Evolutionary conservation across 2,888 invertebrate species (phyloP).

Genomic region (Rhimphoctona megacephalus): DNA sequence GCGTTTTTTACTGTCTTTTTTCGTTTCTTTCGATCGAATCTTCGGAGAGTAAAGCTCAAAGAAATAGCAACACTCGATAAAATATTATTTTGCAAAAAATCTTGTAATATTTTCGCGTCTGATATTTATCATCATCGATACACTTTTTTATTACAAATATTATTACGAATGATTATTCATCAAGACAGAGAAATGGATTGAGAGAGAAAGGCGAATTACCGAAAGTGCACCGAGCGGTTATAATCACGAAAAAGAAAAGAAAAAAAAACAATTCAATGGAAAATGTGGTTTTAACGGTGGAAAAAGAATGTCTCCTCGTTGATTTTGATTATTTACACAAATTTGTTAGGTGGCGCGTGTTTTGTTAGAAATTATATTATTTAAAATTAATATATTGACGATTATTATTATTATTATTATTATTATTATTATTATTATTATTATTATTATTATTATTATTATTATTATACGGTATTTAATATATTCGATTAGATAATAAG

Average conservation of each 20-base stretch:
- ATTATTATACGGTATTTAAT: constrained; percentile 84
- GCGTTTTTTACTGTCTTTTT: constrained; percentile 20
- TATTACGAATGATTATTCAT: constrained; percentile 53
- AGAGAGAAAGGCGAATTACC: constrained; percentile 41
- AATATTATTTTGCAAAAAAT: neutral
- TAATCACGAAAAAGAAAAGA: constrained; percentile 19
- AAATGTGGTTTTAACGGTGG: neutral
- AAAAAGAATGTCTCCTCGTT: constrained; percentile 70
- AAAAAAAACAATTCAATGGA: neutral
- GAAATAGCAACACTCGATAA: neutral
- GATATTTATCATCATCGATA: constrained; percentile 25
- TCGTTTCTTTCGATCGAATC: constrained; percentile 1
- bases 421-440: constrained; percentile 85
- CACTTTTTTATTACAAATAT: constrained; percentile 13
- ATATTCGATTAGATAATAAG: constrained; percentile 83
- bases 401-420: constrained; percentile 76
- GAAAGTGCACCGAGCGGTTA: constrained; percentile 56
- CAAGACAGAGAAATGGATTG: constrained; percentile 41
- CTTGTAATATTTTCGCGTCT: constrained; percentile 15
- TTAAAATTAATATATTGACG: constrained; percentile 84
- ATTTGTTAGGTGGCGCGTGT: constrained; percentile 74
- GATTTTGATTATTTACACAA: constrained; percentile 78
- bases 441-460: constrained; percentile 72
- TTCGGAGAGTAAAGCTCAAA: neutral
- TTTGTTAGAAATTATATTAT: constrained; percentile 84